These are phyloP conservation scores for Papilio dardanus DNA, from an alignment of 1,140 invertebrate species.

Conservation along the genomic window DNA sequence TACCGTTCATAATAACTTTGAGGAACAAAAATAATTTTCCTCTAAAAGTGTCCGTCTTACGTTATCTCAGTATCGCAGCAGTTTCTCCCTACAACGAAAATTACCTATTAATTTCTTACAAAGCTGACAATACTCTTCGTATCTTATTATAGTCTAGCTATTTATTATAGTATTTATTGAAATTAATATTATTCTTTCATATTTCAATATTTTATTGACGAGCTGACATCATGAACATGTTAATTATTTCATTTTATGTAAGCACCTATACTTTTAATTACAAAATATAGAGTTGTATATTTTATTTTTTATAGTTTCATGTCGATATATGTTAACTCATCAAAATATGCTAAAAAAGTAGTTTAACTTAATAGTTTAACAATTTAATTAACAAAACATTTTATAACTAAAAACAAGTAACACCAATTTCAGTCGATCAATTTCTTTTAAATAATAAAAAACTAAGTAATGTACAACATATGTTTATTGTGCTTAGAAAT, in stretches of 20 bases:
- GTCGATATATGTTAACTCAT: too few species aligned
- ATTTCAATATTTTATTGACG: background rate
- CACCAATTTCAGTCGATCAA: too few species aligned
- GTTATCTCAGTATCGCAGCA: conserved; percentile 37
- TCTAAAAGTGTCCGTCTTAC: conserved; percentile 25
- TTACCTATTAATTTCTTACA: conserved; percentile 32
- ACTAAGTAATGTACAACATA: background rate
- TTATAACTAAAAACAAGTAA: background rate
- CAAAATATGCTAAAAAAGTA: background rate
- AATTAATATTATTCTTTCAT: background rate
- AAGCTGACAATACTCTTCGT: conserved; percentile 6
- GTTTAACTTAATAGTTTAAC: background rate
- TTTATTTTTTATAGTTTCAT: too few species aligned
- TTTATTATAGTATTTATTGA: background rate
- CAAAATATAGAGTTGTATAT: background rate
- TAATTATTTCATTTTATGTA: background rate
- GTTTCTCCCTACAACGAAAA: conserved; percentile 30
- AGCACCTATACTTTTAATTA: background rate
- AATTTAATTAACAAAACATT: background rate
- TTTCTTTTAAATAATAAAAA: background rate
- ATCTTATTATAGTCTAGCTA: background rate
- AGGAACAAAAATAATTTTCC: conserved; percentile 32
- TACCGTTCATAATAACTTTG: conserved; percentile 22
- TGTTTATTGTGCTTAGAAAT: background rate
- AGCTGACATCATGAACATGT: background rate